Evolutionary conservation across 2,888 invertebrate species (phyloP).

Genomic region (Gymnoscelis rufifasciata): DNA sequence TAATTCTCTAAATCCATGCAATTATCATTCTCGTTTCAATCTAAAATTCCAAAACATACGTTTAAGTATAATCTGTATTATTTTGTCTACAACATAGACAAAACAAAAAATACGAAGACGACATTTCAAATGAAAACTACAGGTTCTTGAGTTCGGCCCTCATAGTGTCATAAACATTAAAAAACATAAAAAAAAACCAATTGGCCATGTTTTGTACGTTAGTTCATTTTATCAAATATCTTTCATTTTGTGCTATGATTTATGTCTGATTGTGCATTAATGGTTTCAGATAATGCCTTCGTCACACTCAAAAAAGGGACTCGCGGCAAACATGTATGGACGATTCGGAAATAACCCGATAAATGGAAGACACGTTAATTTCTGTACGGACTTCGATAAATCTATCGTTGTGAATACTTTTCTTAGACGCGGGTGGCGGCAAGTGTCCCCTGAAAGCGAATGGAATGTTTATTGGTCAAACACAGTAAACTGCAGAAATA

Average conservation of each 20-base stretch:
- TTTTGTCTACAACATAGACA: too few species aligned
- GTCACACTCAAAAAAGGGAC: constrained; percentile 80
- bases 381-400: constrained; percentile 52
- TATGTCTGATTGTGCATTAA: not conserved
- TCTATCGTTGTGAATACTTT: constrained; percentile 49
- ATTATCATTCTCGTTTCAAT: too few species aligned
- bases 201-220: constrained; percentile 15
- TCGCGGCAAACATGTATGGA: constrained; percentile 55
- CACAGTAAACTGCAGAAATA: constrained; percentile 90
- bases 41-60: too few species aligned
- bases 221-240: not conserved
- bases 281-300: constrained; percentile 17
- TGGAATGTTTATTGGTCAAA: constrained; percentile 98
- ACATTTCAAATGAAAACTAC: too few species aligned
- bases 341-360: constrained; percentile 29
- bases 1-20: too few species aligned
- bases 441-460: constrained; percentile 90
- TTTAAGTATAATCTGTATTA: too few species aligned
- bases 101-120: too few species aligned
- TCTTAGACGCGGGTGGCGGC: constrained; percentile 81
- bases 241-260: not conserved
- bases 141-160: too few species aligned
- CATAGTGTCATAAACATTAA: too few species aligned
- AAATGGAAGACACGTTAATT: constrained; percentile 80
- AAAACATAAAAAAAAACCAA: too few species aligned